Percentiles rank a stretch among this genome's conserved stretches.
phyloP scores from a whole-genome alignment of 2,888 invertebrate genomes.

The Stenodera caucasica region DNA sequence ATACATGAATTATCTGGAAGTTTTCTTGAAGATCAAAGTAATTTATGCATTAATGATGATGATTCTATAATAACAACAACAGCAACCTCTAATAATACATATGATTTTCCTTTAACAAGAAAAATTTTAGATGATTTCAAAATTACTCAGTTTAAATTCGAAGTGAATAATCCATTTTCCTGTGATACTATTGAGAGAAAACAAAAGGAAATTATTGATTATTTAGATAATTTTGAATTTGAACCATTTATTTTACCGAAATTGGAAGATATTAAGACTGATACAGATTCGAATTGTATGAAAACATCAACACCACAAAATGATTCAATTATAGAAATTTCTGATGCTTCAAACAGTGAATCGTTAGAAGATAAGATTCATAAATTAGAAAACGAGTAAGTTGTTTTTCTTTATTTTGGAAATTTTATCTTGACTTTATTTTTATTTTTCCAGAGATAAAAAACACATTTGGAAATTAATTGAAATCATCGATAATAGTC shows the following conservation, averaged over 20 bases:
- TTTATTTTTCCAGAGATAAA: slow-evolving; percentile 19
- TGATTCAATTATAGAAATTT: slow-evolving; percentile 10
- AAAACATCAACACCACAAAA: too few relatives aligned
- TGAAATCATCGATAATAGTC: slow-evolving; percentile 15
- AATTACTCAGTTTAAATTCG: too few relatives aligned
- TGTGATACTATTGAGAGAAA: not conserved
- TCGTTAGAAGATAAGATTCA: slow-evolving; percentile 20
- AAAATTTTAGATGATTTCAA: not conserved
- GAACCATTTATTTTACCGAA: not conserved
- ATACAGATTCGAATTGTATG: slow-evolving; percentile 10
- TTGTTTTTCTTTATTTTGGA: slow-evolving; percentile 8
- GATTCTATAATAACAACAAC: not conserved
- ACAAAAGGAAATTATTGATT: not conserved
- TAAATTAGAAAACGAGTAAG: slow-evolving; percentile 27
- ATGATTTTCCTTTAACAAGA: not conserved
- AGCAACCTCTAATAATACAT: not conserved
- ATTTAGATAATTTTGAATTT: not conserved
- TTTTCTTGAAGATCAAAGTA: too few relatives aligned
- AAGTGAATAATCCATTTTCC: not conserved
- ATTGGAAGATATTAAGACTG: not conserved
- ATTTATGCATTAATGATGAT: not conserved
- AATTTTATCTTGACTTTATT: too few relatives aligned
- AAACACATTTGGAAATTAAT: slow-evolving; percentile 19
- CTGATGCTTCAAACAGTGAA: not conserved
- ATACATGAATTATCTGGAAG: too few relatives aligned